A percentile compares a stretch with the other conserved stretches of the same genome.
phyloP scores from a whole-genome alignment of 2,797 vertebrate genomes.

The Bucorvus abyssinicus region DNA sequence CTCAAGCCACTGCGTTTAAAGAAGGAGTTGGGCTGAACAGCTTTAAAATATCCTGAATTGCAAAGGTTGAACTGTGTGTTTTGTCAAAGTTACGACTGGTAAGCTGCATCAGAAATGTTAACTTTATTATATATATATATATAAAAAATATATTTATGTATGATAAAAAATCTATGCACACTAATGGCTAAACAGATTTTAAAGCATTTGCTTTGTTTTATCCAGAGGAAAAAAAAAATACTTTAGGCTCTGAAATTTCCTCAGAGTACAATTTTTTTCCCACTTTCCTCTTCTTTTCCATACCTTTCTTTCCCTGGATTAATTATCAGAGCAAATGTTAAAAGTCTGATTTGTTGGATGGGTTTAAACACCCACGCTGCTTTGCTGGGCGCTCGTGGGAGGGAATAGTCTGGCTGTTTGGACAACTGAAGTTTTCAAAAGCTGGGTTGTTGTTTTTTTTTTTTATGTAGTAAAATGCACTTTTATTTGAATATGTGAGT shows the following conservation, averaged over 20 bases:
- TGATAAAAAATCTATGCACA: neutral
- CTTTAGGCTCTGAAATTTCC: neutral
- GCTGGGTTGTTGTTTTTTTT: neutral
- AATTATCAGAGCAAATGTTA: neutral
- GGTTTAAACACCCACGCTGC: neutral
- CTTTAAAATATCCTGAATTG: neutral
- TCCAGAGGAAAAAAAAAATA: neutral
- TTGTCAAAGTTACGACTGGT: neutral
- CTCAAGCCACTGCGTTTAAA: neutral
- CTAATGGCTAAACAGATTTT: neutral
- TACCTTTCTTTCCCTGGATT: neutral
- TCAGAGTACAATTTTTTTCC: neutral
- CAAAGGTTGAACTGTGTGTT: neutral
- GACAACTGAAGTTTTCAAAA: neutral
- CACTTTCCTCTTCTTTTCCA: neutral
- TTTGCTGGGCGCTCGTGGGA: neutral
- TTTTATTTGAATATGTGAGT: neutral
- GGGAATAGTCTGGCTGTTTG: neutral
- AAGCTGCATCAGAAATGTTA: neutral
- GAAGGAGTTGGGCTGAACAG: neutral
- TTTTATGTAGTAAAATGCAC: fast-evolving
- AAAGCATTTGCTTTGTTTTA: neutral
- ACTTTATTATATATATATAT: too few species aligned
- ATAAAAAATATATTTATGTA: neutral
- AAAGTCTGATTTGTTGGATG: neutral